Base-by-base conservation (phyloP, 2,888 invertebrate genomes). In the Mythimna ferrago region DNA sequence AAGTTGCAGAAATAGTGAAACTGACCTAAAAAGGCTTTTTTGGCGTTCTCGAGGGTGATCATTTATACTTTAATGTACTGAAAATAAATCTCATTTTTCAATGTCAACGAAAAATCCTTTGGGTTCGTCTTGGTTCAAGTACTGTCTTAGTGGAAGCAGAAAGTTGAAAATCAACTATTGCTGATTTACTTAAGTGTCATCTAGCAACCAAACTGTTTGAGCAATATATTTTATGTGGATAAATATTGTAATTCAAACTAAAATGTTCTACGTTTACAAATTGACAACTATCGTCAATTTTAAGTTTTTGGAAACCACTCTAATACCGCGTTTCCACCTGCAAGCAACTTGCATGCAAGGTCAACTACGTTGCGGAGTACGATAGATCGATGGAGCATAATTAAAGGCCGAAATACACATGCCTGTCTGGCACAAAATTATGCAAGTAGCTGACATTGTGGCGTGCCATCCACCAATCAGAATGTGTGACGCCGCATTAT, bases 121-220 rank as follows among this genome's bases (percentile, higher is more conserved):
- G 7, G 6, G 16, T 19, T 35, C 9, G n/a, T 19, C 19, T 48
- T 14, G 19, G 16, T 38, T 35, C 41, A 32, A 5, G 19, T 41
- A 35, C 41, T 56, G 41, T 3, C 11, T 67, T 71, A 44, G 6
- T 26, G 41, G 16, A 10, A 69, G 16, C 51, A 58, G 41, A 21
- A 44, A 41, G 21, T 44, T 10, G 1, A n/a, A 54, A 60, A 54
- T 21, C 5, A 71, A 26, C 21, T 53, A 7, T n/a, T 1, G 19
- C 35, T n/a, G 44, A 56, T 54, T 35, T 48, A 54, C 16, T 58
- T 48, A 6, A 44, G 19, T 11, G 14, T 19, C 9, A 53, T 58
- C 16, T 60, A 32, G 53, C 19, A 38, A 68, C 14, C 53, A 75
- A 60, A 16, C 26, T 61, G 53, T 67, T 60, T 67, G 75, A 74